A percentile compares a stretch with the other conserved stretches of the same genome.
Evolutionary conservation across 2,113 vertebrate genomes (phyloP).

Genomic region (Amphiprion ocellaris): DNA sequence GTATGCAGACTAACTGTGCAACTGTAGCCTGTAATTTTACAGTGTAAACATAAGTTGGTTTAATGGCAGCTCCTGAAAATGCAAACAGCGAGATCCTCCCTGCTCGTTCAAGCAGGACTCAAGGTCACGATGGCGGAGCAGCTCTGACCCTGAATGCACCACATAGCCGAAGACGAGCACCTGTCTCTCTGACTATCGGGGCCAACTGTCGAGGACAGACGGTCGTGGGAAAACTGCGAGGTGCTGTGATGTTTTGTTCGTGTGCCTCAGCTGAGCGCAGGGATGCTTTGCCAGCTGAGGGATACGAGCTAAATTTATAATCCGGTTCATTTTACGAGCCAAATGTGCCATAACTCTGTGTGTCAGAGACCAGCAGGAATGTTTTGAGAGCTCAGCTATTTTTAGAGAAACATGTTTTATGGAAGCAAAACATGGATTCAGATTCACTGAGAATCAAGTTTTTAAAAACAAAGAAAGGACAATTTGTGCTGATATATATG

Average conservation of each 20-base stretch:
- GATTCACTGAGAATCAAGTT: background rate
- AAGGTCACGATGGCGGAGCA: constrained; percentile 60
- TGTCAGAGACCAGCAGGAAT: constrained; percentile 37
- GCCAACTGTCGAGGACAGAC: constrained; percentile 75
- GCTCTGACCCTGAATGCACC: constrained; percentile 43
- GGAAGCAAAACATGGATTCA: background rate
- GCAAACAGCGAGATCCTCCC: constrained; percentile 20
- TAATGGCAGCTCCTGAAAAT: constrained; percentile 4
- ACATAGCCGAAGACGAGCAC: constrained; percentile 66
- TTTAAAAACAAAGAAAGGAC: background rate
- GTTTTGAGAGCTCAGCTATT: constrained; percentile 14
- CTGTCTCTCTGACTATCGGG: constrained; percentile 64
- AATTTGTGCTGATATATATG: too few species aligned
- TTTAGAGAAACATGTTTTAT: constrained; percentile 16
- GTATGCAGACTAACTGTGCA: background rate
- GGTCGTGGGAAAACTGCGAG: constrained; percentile 76
- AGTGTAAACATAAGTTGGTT: constrained; percentile 21
- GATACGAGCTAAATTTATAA: constrained; percentile 64
- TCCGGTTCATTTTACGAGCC: constrained; percentile 30
- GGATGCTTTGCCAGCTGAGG: constrained; percentile 65
- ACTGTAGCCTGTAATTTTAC: background rate
- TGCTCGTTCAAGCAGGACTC: constrained; percentile 17
- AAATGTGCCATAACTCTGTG: constrained; percentile 27
- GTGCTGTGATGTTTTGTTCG: constrained; percentile 64
- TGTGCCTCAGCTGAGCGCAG: constrained; percentile 58